phyloP scores from a whole-genome alignment of 2,888 invertebrate species.

The Chrysomela aeneicollis region DNA sequence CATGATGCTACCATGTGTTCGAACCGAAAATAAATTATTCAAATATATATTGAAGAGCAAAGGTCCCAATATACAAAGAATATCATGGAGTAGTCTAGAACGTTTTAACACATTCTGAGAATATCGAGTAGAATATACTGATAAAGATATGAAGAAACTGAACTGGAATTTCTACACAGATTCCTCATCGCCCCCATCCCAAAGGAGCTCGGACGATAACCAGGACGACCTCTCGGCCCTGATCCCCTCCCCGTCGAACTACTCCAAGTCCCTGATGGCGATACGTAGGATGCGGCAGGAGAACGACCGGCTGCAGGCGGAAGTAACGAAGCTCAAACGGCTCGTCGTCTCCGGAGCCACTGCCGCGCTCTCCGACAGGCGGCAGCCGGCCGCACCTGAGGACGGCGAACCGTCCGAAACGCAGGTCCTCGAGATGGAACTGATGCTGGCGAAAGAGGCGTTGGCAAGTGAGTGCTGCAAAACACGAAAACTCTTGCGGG shows the following conservation, averaged over 20 bases:
- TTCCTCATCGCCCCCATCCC: constrained; percentile 57
- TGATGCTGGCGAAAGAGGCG: constrained; percentile 82
- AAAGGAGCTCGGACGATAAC: constrained; percentile 54
- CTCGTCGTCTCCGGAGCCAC: constrained; percentile 72
- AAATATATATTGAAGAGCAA: too few relatives aligned
- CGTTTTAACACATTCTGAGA: too few relatives aligned
- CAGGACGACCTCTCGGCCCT: constrained; percentile 52
- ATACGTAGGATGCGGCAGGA: constrained; percentile 74
- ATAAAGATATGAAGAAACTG: too few relatives aligned
- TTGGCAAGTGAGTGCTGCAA: constrained; percentile 62
- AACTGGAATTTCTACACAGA: too few relatives aligned
- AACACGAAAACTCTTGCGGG: too few relatives aligned
- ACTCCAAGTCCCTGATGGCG: constrained; percentile 62
- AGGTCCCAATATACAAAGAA: too few relatives aligned
- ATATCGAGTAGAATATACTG: too few relatives aligned
- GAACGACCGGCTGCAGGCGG: constrained; percentile 79
- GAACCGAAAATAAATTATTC: too few relatives aligned
- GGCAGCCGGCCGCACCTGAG: constrained; percentile 59
- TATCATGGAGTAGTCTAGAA: too few relatives aligned
- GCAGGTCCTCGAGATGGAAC: constrained; percentile 68
- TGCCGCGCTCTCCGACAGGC: constrained; percentile 66
- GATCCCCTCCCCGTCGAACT: constrained; percentile 53
- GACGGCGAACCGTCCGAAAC: constrained; percentile 57
- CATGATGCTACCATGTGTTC: too few relatives aligned
- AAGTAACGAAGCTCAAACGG: constrained; percentile 73